Conservation (phyloP, 2,797 vertebrate genomes). For the Sebastes paucispinis region DNA sequence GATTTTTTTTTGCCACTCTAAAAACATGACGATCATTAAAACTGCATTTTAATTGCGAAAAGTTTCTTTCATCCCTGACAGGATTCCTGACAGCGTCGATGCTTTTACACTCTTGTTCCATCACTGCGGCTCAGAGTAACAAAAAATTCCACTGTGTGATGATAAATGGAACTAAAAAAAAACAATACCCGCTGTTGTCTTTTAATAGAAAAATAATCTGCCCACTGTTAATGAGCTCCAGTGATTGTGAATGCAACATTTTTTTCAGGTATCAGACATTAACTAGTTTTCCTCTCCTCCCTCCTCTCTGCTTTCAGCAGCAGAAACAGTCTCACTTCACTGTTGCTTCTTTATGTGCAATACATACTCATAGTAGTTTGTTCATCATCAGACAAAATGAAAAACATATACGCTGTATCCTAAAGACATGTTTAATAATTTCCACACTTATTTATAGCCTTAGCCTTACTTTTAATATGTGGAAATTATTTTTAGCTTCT, state of each 20-base stretch:
- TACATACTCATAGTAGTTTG: not conserved
- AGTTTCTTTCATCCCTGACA: not conserved
- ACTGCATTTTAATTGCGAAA: not conserved
- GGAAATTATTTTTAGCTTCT: not conserved
- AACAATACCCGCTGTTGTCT: not conserved
- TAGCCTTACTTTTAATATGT: not conserved
- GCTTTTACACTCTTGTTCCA: not conserved
- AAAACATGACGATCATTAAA: not conserved
- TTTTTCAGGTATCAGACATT: not conserved
- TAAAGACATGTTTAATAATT: not conserved
- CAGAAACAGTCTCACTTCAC: not conserved
- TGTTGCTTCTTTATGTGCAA: not conserved
- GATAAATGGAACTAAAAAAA: not conserved
- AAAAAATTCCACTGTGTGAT: not conserved
- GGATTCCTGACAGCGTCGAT: not conserved
- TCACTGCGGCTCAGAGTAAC: not conserved
- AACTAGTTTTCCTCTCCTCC: not conserved
- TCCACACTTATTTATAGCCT: not conserved
- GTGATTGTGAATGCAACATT: not conserved
- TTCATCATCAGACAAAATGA: not conserved
- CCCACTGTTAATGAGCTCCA: not conserved
- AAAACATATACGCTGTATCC: not conserved
- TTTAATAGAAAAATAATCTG: not conserved
- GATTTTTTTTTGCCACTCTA: not conserved
- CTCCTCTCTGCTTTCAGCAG: not conserved